Percentiles rank a stretch among this genome's conserved stretches.
phyloP scores from a whole-genome alignment of 2,113 vertebrate species.

The Silurus asotus region DNA sequence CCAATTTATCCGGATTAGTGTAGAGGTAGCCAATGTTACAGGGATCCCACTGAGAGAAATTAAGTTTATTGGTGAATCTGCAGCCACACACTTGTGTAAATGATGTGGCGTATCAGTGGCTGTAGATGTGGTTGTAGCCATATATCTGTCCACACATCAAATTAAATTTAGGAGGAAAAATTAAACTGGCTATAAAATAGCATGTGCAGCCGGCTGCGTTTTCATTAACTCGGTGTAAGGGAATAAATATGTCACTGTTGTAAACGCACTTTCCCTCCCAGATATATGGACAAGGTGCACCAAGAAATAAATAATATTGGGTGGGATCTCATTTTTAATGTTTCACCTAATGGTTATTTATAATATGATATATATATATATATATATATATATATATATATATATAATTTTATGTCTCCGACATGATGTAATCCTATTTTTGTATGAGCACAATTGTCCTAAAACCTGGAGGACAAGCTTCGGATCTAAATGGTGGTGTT shows the following conservation, averaged over 20 bases:
- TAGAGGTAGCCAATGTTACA: too few relatives aligned
- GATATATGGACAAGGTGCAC: conserved; percentile 9
- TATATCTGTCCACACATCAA: conserved; percentile 18
- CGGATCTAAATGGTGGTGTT: background rate
- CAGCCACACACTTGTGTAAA: background rate
- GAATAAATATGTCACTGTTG: conserved; percentile 22
- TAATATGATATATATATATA: too few relatives aligned
- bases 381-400: too few relatives aligned
- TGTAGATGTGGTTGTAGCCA: background rate
- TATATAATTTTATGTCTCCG: too few relatives aligned
- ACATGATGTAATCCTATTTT: background rate
- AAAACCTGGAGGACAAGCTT: background rate
- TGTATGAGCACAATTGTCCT: background rate
- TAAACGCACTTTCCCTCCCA: background rate
- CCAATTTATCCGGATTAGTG: too few relatives aligned
- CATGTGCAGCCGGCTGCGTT: conserved; percentile 7
- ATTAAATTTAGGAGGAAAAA: conserved; percentile 33
- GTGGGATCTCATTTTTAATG: background rate
- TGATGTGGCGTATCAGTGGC: background rate
- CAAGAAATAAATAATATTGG: conserved; percentile 10
- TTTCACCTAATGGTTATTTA: conserved; percentile 9
- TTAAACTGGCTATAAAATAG: conserved; percentile 30
- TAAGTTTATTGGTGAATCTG: background rate
- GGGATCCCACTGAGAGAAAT: background rate
- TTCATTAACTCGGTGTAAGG: conserved; percentile 27